These are phyloP conservation scores for Formicarius rufipectus DNA, from an alignment of 2,113 vertebrate genomes.

Conservation along the genomic window DNA sequence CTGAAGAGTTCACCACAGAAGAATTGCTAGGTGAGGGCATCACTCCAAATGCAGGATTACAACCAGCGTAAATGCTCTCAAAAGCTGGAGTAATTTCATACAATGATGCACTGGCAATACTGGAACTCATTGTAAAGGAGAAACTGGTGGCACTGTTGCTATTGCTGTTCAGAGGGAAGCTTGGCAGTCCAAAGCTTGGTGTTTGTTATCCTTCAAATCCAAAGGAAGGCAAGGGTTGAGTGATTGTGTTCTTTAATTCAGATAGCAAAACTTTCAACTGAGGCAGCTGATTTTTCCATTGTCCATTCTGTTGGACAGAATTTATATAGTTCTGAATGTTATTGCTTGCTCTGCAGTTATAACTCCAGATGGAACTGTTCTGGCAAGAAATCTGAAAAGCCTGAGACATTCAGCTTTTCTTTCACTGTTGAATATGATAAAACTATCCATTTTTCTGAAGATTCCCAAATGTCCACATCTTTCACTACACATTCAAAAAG, in stretches of 20 bases:
- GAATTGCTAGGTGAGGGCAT: not conserved
- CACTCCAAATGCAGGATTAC: conserved; percentile 35
- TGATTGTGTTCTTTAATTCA: conserved; percentile 72
- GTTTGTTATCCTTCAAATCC: conserved; percentile 67
- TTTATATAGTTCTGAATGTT: conserved; percentile 78
- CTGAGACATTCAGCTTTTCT: conserved; percentile 75
- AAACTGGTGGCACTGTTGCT: conserved; percentile 57
- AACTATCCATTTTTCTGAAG: conserved; percentile 86
- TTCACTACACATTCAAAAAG: conserved; percentile 72
- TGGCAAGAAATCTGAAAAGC: conserved; percentile 85
- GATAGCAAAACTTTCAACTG: conserved; percentile 80
- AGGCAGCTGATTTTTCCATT: conserved; percentile 82
- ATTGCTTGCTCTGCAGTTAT: conserved; percentile 77
- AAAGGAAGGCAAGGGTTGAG: conserved; percentile 45
- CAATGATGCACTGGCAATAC: conserved; percentile 19
- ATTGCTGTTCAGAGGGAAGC: conserved; percentile 67
- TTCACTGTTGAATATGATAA: conserved; percentile 80
- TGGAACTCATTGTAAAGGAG: conserved; percentile 73
- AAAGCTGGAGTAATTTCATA: conserved; percentile 52
- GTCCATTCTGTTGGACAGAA: conserved; percentile 75
- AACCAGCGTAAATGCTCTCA: conserved; percentile 5
- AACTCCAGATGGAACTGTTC: conserved; percentile 87
- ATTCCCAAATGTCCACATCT: conserved; percentile 86
- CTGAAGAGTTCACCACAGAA: not conserved
- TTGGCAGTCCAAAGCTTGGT: conserved; percentile 71